Evolutionary conservation across 2,888 invertebrate genomes (phyloP).

Genomic region (Zaprionus obscuricornis): DNA sequence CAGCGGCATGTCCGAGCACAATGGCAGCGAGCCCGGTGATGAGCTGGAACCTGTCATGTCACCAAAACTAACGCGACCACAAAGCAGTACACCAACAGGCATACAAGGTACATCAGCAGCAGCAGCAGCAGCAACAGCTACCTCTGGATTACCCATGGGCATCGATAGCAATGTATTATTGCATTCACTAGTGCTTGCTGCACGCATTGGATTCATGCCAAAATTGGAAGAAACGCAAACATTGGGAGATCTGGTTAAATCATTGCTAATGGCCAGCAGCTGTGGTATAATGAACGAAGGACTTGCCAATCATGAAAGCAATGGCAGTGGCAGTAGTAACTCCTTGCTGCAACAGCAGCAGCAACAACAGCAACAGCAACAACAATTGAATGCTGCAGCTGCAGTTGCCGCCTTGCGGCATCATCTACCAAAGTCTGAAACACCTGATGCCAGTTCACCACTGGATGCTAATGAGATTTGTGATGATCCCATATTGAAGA

Average conservation of each 20-base stretch:
- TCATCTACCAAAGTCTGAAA: conserved; percentile 83
- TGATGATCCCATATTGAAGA: conserved; percentile 92
- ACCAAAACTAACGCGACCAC: conserved; percentile 46
- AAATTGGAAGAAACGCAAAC: conserved; percentile 78
- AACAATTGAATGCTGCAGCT: conserved; percentile 58
- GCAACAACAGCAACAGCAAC: conserved; percentile 74
- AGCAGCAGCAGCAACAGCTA: conserved; percentile 35
- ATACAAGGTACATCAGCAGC: conserved; percentile 10
- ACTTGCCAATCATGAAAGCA: conserved; percentile 56
- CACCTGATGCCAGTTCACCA: conserved; percentile 84
- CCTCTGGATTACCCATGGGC: conserved; percentile 57
- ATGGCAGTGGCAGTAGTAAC: conserved; percentile 70
- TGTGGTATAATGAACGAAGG: conserved; percentile 56
- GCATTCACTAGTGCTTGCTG: conserved; percentile 80
- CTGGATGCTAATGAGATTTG: conserved; percentile 81
- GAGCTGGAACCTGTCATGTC: conserved; percentile 46
- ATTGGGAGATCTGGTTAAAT: conserved; percentile 79
- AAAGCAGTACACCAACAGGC: conserved; percentile 29
- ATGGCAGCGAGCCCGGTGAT: conserved; percentile 66
- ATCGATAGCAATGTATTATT: conserved; percentile 79
- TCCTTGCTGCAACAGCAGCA: conserved; percentile 70
- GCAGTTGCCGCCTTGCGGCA: conserved; percentile 66
- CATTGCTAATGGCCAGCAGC: conserved; percentile 74
- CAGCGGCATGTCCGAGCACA: conserved; percentile 66
- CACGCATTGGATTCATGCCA: conserved; percentile 67